phyloP scores from a whole-genome alignment of 2,113 vertebrate genomes.

The Heterocephalus glaber region DNA sequence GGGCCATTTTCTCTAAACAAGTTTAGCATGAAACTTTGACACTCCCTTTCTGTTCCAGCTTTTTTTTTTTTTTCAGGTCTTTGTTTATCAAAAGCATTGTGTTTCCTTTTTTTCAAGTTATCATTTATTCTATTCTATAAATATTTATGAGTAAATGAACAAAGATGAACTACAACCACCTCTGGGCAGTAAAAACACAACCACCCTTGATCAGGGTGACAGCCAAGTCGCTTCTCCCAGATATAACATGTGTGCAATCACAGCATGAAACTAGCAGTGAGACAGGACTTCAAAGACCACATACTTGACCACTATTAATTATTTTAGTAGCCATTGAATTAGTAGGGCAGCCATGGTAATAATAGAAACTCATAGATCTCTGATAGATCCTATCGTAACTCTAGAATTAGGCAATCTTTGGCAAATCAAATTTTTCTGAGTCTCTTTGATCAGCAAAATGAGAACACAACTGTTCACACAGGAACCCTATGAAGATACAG shows the following conservation, averaged over 20 bases:
- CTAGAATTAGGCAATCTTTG: not conserved
- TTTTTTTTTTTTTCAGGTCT: not conserved
- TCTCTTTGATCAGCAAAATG: not conserved
- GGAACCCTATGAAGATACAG: not conserved
- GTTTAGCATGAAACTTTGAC: not conserved
- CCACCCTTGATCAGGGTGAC: not conserved
- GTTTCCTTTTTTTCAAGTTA: not conserved
- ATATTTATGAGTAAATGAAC: not conserved
- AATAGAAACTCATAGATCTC: not conserved
- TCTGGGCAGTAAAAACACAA: not conserved
- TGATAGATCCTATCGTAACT: not conserved
- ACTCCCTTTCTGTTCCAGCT: not conserved
- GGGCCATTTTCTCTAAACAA: not conserved
- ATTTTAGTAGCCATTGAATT: not conserved
- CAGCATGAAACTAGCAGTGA: not conserved
- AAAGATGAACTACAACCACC: not conserved
- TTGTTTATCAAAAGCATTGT: not conserved
- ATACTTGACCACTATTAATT: not conserved
- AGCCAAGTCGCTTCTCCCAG: not conserved
- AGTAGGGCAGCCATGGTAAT: not conserved
- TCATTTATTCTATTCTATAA: not conserved
- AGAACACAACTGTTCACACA: not conserved
- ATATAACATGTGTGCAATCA: rapidly evolving
- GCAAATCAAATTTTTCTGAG: not conserved
- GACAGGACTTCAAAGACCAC: not conserved